Conservation (phyloP, 2,888 invertebrate genomes). For the Leptinotarsa rubiginosa region DNA sequence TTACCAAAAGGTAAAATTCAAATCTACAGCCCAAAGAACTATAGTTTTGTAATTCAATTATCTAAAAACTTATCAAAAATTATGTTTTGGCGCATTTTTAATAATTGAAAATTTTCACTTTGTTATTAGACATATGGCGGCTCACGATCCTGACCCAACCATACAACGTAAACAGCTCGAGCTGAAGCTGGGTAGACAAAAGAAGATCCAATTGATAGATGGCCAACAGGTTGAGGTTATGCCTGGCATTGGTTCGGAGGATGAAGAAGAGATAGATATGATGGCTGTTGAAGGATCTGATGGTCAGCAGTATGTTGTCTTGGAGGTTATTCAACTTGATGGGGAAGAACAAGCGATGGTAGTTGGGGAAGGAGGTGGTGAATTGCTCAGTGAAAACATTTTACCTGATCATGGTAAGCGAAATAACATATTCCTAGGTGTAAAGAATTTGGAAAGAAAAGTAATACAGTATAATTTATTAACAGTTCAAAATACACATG, state of each 20-base stretch:
- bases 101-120: not conserved
- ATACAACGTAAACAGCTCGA: constrained; percentile 80
- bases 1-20: too few species aligned
- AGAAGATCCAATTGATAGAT: constrained; percentile 78
- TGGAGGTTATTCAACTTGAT: constrained; percentile 86
- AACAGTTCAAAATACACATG: too few species aligned
- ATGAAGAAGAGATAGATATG: constrained; percentile 72
- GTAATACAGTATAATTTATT: too few species aligned
- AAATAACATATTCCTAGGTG: not conserved
- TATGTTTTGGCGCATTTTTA: too few species aligned
- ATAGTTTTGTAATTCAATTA: too few species aligned
- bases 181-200: constrained; percentile 82
- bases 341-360: constrained; percentile 77
- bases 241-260: constrained; percentile 66
- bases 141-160: constrained; percentile 88
- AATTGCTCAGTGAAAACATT: constrained; percentile 66
- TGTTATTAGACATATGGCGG: constrained; percentile 90
- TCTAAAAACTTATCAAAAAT: too few species aligned
- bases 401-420: constrained; percentile 61
- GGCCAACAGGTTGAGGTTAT: constrained; percentile 66
- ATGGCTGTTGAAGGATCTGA: constrained; percentile 78
- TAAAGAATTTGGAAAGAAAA: not conserved
- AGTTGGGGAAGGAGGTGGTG: constrained; percentile 67
- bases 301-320: constrained; percentile 89
- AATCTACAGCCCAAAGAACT: not conserved